Evolutionary conservation across 2,888 invertebrate genomes (phyloP), one percentile per base, ranked within the genome.

Genomic region (Phania funesta): DNA sequence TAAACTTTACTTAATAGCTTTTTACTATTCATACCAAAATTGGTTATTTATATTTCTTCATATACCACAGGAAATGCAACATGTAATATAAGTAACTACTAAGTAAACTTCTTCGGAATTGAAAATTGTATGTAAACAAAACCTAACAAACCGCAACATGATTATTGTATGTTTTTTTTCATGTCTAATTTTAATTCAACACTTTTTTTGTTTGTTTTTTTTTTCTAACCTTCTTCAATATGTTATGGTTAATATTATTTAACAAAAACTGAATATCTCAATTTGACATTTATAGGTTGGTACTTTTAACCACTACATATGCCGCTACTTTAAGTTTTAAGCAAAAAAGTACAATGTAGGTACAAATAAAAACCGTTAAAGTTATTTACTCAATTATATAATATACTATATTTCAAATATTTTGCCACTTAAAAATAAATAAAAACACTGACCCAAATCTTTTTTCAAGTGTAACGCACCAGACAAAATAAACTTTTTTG

Each of bases 401-500:
- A 76, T 48, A 76, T n/a, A 65, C 35, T 46, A 46, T 20, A 56
- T 67, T 64, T 65, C 13, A 26, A 67, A 46, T 9, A n/a, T 62
- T 54, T 71, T 29, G 48, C 52, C 71, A 54, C 50, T n/a, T 35
- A 26, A n/a, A 41, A 64, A 13, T 35, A 22, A 65, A 5, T 38
- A 20, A 1, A 65, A 84, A 83, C 85, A 84, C 74, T 85, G 86
- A 86, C 86, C 86, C 64, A 83, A 85, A 86, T 85, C 85, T 85
- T 83, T 84, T 84, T 75, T 85, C 86, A 85, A 81, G 82, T 86
- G 85, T 85, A 85, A 85, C 85, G 84, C 81, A 74, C 83, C 83
- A 84, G 82, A 82, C 82, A 68, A 48, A 52, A 74, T 46, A 18
- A 48, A 29, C 32, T 48, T 67, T 67, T 54, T 46, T 26, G 18